Evolutionary conservation across 1,140 invertebrate genomes (phyloP).

Genomic region (Leptoteleia sp.): DNA sequence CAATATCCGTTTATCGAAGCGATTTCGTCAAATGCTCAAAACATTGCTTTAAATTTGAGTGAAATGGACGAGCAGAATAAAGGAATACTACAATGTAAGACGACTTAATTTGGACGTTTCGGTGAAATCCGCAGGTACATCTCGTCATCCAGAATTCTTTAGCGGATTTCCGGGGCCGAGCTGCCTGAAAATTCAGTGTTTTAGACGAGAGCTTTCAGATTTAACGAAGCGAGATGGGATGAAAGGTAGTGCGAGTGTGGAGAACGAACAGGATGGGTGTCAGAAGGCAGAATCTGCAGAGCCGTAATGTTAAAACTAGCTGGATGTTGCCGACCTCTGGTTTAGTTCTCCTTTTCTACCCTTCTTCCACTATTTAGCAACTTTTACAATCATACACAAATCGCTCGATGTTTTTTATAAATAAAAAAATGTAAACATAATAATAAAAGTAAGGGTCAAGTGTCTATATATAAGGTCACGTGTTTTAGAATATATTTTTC

Average conservation of each 20-base stretch:
- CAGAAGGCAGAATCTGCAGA: slow-evolving; percentile 45
- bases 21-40: slow-evolving; percentile 37
- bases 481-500: no score
- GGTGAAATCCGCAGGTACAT: slow-evolving; percentile 52
- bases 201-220: slow-evolving; percentile 60
- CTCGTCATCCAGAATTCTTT: slow-evolving; percentile 63
- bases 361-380: slow-evolving; percentile 26
- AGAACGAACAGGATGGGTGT: slow-evolving; percentile 52
- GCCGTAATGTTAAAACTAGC: slow-evolving; percentile 58
- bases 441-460: no score
- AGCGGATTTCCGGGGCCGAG: slow-evolving; percentile 54
- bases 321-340: slow-evolving; percentile 16
- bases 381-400: slow-evolving; percentile 24
- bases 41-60: slow-evolving; percentile 54
- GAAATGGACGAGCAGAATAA: slow-evolving; percentile 33
- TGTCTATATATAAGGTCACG: no score
- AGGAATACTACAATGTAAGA: slow-evolving; percentile 35
- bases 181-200: slow-evolving; percentile 54
- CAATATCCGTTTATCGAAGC: neutral
- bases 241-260: slow-evolving; percentile 52
- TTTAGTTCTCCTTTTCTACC: slow-evolving; percentile 7
- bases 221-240: slow-evolving; percentile 60
- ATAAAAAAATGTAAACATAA: no score
- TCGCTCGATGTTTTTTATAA: slow-evolving; percentile 25
- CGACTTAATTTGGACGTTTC: slow-evolving; percentile 51